phyloP scores from a whole-genome alignment of 2,113 vertebrate genomes.

The Scartelaos histophorus region DNA sequence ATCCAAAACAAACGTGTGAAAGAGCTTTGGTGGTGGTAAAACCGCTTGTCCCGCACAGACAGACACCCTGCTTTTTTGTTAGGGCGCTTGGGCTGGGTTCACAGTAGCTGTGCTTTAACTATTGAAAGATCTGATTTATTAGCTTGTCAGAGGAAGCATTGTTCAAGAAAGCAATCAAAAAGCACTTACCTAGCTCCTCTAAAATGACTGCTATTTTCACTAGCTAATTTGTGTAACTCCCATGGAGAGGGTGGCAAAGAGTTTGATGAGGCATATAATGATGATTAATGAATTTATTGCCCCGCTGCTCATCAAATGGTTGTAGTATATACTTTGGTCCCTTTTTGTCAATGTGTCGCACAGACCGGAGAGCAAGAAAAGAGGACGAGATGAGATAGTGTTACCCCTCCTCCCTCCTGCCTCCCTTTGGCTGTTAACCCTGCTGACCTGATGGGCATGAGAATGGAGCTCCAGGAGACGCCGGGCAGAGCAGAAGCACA shows the following conservation, averaged over 20 bases:
- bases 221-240: conserved; percentile 99
- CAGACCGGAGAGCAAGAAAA: conserved; percentile 68
- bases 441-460: conserved; percentile 81
- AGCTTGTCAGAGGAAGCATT: conserved; percentile 98
- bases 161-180: conserved; percentile 99
- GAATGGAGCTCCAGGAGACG: conserved; percentile 70
- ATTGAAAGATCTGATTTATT: conserved; percentile 97
- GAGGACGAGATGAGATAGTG: conserved; percentile 76
- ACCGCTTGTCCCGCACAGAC: conserved; percentile 68
- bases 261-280: conserved; percentile 99
- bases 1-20: conserved; percentile 76
- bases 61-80: conserved; percentile 67
- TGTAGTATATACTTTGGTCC: conserved; percentile 85
- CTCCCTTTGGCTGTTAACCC: conserved; percentile 79
- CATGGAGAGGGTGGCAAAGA: conserved; percentile 98
- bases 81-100: conserved; percentile 79
- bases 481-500: conserved; percentile 73
- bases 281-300: conserved; percentile 99
- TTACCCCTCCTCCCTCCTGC: conserved; percentile 45
- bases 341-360: conserved; percentile 75
- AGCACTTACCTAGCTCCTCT: conserved; percentile 99
- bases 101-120: conserved; percentile 83
- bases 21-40: conserved; percentile 66
- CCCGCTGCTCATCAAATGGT: conserved; percentile 93
- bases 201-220: conserved; percentile 98